phyloP scores from a whole-genome alignment of 2,113 vertebrate species.

The Nicator chloris region DNA sequence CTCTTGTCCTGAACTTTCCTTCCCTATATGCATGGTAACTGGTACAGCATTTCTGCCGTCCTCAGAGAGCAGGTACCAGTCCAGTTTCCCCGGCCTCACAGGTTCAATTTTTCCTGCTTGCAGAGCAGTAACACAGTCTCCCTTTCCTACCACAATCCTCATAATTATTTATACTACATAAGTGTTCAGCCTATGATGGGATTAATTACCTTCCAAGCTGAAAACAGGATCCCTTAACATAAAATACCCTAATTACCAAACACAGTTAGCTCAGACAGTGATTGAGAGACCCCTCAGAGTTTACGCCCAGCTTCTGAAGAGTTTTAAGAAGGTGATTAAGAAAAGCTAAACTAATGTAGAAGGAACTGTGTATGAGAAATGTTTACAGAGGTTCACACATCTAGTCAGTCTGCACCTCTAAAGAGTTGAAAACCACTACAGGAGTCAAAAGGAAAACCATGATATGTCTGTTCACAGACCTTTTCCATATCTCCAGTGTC shows the following conservation, averaged over 20 bases:
- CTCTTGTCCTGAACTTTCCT: not conserved
- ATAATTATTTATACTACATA: not conserved
- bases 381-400: not conserved
- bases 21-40: not conserved
- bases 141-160: not conserved
- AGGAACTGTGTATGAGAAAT: not conserved
- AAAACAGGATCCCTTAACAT: not conserved
- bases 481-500: not conserved
- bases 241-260: not conserved
- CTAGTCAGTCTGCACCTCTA: not conserved
- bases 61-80: not conserved
- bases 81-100: not conserved
- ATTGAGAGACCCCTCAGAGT: not conserved
- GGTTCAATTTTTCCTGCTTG: not conserved
- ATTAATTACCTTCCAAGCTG: not conserved
- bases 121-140: not conserved
- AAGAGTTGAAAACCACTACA: not conserved
- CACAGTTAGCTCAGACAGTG: not conserved
- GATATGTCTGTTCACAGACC: not conserved
- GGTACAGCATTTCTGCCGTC: not conserved
- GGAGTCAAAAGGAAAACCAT: not conserved
- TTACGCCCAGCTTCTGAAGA: not conserved
- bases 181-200: not conserved
- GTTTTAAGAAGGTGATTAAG: not conserved
- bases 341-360: not conserved